Base-by-base conservation (phyloP, 2,797 vertebrate species). In the Anas flavirostris region DNA sequence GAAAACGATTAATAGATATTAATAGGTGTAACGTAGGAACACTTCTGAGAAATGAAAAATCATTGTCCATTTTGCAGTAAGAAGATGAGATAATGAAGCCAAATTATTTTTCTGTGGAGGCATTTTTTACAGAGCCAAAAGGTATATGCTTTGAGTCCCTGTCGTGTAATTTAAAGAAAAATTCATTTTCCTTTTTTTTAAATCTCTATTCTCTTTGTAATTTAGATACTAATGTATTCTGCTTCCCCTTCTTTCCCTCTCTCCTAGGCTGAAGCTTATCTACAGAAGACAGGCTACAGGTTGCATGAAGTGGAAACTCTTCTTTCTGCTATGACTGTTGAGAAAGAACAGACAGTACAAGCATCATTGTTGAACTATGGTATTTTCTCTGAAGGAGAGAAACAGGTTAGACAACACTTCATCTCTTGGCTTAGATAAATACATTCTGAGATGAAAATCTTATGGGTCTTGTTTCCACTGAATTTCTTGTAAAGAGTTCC, bases 281-380 rank as follows among this genome's bases (percentile, higher is more conserved):
- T 98, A 31, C 97, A 95, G 80, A 98, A 98, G 91, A 98, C 97
- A 35, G 98, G 98, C 81, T 94, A 83, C 39, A 96, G 95, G 33
- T 92, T 98, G 48, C 90, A 85, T 63, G 98, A 98, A 35, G 63
- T 97, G 55, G 94, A 96, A 46, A 82, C 86, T 41, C 14, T 97
- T 78, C 91, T 98, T 66, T 97, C 80, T 82, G 95, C 96, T 53
- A 90, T 98, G 52, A 77, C 96, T 25, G 59, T 78, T 55, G 98
- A 98, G 95, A 96, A 97, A 96, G 98, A 99, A 88, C 96, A 97
- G 94, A 97, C 96, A 4, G 10, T 96, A 56, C 73, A 93, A 44
- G 52, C 90, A 64, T 95, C 97, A 66, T 95, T 97, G 1, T 69
- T 63, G 62, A 89, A 91, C 14, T 62, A 6, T 3, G 56, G 63